Evolutionary conservation across 2,113 vertebrate genomes (phyloP).

Genomic region (Galeopterus variegatus): DNA sequence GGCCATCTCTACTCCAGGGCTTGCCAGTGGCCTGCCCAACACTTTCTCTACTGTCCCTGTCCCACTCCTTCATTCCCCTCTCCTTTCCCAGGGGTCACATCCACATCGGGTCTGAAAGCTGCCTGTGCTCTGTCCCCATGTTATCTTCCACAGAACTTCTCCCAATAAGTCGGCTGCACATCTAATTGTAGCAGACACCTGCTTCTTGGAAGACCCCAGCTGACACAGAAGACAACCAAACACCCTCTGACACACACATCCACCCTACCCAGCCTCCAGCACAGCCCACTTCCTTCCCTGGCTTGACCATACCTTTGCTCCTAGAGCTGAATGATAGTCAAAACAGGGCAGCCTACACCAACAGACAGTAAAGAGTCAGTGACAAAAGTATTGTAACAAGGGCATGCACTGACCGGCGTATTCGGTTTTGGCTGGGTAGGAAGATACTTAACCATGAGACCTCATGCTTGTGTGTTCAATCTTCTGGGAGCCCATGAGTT

Average conservation of each 20-base stretch:
- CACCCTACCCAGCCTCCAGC: neutral
- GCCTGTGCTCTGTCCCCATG: neutral
- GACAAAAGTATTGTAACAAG: neutral
- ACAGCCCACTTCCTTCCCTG: neutral
- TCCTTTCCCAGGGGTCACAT: neutral
- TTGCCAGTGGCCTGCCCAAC: too few species aligned
- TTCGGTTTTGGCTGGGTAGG: neutral
- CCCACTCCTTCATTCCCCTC: too few species aligned
- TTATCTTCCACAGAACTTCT: neutral
- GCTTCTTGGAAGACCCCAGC: neutral
- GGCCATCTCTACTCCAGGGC: neutral
- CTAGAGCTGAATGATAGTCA: neutral
- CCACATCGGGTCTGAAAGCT: neutral
- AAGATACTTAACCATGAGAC: neutral
- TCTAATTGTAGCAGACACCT: neutral
- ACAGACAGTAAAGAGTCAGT: neutral
- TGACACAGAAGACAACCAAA: neutral
- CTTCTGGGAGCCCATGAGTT: neutral
- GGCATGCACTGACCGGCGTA: rapidly evolving
- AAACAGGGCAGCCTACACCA: neutral
- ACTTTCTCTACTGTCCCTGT: too few species aligned
- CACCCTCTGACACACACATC: neutral
- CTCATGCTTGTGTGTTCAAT: neutral
- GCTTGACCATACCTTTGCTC: neutral
- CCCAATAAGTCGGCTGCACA: neutral